Evolutionary conservation across 2,888 invertebrate genomes (phyloP).

Genomic region (Phyto melanocephala): DNA sequence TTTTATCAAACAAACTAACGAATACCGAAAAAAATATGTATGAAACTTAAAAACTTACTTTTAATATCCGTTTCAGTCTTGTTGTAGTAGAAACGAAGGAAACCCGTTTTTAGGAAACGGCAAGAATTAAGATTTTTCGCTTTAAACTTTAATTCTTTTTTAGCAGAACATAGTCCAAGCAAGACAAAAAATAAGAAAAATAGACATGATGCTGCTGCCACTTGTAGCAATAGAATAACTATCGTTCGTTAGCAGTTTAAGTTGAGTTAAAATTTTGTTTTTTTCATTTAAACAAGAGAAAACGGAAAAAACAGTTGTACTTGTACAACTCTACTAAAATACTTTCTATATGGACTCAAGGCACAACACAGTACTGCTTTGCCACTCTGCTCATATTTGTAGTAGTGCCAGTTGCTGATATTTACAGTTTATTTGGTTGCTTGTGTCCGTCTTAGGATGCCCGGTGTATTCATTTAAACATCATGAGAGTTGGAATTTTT

Average conservation of each 20-base stretch:
- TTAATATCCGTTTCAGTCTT: slow-evolving; percentile 52
- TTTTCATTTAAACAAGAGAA: not conserved
- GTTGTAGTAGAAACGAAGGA: not conserved
- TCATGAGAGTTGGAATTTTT: slow-evolving; percentile 55
- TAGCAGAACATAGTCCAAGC: slow-evolving; percentile 39
- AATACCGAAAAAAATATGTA: slow-evolving; percentile 4
- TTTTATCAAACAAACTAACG: not conserved
- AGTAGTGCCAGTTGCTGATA: too few species aligned
- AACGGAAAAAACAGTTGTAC: slow-evolving; percentile 18
- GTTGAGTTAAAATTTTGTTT: slow-evolving; percentile 31
- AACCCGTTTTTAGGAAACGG: not conserved
- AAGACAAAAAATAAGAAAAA: not conserved
- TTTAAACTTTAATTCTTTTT: slow-evolving; percentile 58
- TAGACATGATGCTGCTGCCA: slow-evolving; percentile 6
- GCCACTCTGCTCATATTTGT: too few species aligned
- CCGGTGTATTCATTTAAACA: slow-evolving; percentile 18
- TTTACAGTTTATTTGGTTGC: not conserved
- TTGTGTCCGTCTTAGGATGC: not conserved
- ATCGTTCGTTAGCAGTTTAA: slow-evolving; percentile 16
- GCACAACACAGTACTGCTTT: too few species aligned
- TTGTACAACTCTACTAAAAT: not conserved
- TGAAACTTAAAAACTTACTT: slow-evolving; percentile 56
- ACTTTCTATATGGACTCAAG: not conserved
- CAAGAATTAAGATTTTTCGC: slow-evolving; percentile 34
- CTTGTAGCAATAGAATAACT: slow-evolving; percentile 13